phyloP scores from a whole-genome alignment of 2,113 vertebrate genomes.

The Calyptomena viridis region DNA sequence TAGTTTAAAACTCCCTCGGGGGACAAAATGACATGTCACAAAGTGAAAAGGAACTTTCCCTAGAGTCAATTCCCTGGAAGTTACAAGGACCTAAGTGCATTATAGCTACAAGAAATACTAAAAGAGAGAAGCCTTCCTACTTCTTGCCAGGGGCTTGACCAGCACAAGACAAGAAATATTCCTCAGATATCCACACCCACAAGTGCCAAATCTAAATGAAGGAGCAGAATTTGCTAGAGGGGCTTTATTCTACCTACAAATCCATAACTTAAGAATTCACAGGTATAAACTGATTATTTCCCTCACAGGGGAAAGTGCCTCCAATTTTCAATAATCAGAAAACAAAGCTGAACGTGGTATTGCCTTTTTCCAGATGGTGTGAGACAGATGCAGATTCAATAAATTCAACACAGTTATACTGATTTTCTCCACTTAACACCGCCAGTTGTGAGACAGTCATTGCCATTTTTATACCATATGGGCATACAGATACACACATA shows the following conservation, averaged over 20 bases:
- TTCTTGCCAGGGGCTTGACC: neutral
- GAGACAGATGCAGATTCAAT: neutral
- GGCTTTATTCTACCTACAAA: neutral
- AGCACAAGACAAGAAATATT: neutral
- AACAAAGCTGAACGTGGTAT: neutral
- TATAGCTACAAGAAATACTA: neutral
- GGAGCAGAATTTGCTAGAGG: neutral
- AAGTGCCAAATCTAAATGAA: neutral
- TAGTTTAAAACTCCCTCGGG: neutral
- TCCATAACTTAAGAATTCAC: neutral
- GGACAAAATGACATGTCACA: neutral
- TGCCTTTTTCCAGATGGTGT: neutral
- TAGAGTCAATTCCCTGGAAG: neutral
- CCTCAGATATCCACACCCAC: accelerated
- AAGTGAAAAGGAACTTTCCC: neutral
- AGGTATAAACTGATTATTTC: neutral
- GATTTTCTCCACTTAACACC: neutral
- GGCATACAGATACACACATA: neutral
- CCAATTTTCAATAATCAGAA: neutral
- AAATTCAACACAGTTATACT: neutral
- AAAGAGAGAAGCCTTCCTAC: neutral
- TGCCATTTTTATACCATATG: neutral
- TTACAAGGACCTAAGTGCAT: neutral
- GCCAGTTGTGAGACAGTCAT: neutral
- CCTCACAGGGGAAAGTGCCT: neutral